Conservation (phyloP, 2,113 vertebrate species). For the Mola mola region DNA sequence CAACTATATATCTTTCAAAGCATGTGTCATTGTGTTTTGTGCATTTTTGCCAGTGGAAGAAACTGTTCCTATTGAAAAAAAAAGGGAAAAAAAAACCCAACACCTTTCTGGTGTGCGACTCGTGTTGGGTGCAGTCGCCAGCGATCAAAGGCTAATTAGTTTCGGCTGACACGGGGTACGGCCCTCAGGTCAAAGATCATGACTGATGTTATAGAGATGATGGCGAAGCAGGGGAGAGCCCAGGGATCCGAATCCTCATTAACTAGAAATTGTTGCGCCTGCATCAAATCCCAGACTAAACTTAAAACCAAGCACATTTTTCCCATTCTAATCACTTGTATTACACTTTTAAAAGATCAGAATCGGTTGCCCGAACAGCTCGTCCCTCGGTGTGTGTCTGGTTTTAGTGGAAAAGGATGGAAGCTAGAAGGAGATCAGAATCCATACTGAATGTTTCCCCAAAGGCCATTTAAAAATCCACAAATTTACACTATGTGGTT, state of each 20-base stretch:
- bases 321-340: conserved; percentile 41
- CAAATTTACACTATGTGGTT: conserved; percentile 8
- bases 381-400: conserved; percentile 2
- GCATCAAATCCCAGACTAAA: conserved; percentile 56
- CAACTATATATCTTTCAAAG: neutral
- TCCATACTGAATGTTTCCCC: conserved; percentile 3
- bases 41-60: conserved; percentile 17
- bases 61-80: conserved; percentile 38
- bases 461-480: conserved; percentile 27
- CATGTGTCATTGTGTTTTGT: conserved; percentile 10
- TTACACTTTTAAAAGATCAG: conserved; percentile 11
- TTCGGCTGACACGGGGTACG: conserved; percentile 78
- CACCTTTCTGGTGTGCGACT: conserved; percentile 60
- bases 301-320: conserved; percentile 26
- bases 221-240: conserved; percentile 56
- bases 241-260: conserved; percentile 79
- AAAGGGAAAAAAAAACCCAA: no score
- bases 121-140: conserved; percentile 71
- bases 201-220: conserved; percentile 79
- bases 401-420: conserved; percentile 4
- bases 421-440: conserved; percentile 1
- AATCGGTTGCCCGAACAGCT: conserved; percentile 22
- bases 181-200: conserved; percentile 81
- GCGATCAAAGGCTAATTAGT: conserved; percentile 84
- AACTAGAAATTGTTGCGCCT: conserved; percentile 65